These are phyloP conservation scores for Brachypodius melanocephalos DNA, from an alignment of 2,113 vertebrate genomes.

Conservation along the genomic window DNA sequence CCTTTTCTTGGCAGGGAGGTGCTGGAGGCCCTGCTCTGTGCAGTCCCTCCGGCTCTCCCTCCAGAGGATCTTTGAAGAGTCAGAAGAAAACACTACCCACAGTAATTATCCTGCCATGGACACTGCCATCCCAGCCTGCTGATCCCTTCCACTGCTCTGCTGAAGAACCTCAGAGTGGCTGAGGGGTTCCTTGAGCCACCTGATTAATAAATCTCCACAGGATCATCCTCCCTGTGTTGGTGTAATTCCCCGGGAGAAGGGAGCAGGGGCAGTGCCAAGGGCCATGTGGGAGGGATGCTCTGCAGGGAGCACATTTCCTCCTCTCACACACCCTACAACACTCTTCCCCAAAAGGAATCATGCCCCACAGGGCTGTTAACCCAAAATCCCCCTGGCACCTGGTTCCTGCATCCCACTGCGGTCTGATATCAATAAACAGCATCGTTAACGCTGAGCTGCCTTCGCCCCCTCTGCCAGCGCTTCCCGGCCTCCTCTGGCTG, in stretches of 20 bases:
- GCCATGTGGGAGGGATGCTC: fast-evolving
- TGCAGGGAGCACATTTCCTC: fast-evolving
- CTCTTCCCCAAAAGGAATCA: fast-evolving
- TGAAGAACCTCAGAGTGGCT: fast-evolving
- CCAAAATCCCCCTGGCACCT: not conserved
- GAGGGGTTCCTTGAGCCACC: not conserved
- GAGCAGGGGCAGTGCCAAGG: not conserved
- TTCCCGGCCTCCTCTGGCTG: fast-evolving
- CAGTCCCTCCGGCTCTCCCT: not conserved
- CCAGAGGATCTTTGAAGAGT: not conserved
- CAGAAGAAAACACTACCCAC: fast-evolving
- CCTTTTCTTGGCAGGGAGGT: not conserved
- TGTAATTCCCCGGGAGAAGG: not conserved
- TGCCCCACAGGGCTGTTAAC: fast-evolving
- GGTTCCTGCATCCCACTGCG: not conserved
- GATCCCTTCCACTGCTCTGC: not conserved
- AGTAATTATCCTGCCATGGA: not conserved
- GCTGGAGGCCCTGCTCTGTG: fast-evolving
- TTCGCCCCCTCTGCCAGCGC: fast-evolving
- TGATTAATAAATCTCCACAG: not conserved
- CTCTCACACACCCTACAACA: fast-evolving
- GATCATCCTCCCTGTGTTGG: fast-evolving
- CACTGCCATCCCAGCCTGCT: fast-evolving
- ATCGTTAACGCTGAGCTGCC: fast-evolving
- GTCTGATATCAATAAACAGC: not conserved